Evolutionary conservation across 1,140 invertebrate species (phyloP), one percentile per base, ranked within the genome.

Genomic region (Cotesia vestalis): DNA sequence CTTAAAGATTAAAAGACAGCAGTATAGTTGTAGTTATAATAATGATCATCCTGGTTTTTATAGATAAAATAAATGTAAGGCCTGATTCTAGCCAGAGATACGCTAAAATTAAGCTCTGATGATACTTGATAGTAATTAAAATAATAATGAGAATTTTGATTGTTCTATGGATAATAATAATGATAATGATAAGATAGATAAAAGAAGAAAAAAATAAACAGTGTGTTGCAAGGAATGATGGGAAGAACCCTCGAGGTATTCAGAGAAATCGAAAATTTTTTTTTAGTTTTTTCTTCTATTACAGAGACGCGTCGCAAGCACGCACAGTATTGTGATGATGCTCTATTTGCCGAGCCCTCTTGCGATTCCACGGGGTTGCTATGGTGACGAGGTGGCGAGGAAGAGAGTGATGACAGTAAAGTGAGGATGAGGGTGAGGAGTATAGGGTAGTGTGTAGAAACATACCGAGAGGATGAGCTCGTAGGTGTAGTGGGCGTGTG

Each of bases 321-420:
- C 46, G 66, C 64, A 73, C 35, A 69, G 73, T 68, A 72, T 71
- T 62, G 72, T 69, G 80, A 75, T 73, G 69, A 60, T 73, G 73
- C 75, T 74, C 76, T 77, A 74, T 75, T 78, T 79, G 72, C 78
- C 62, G 70, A 66, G 59, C 72, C 75, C 79, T 78, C 68, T 73
- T 72, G 71, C 38, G 59, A 72, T 72, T 72, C 70, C 40, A 55
- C 64, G 68, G 77, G 71, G 79, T 81, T 80, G 77, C 78, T 77
- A 80, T 81, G 79, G 78, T 62, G 73, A 81, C 74, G 20, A 62
- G 51, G 14, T 51, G 9, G 66, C 35, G 66, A 27, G 51, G 51
- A 51, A 55, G 52, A 61, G 62, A 66, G 35, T 59, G 53, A 52
- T 36, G 51, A 57, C 12, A n/a, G 62, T 11, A 51, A 51, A 55